Evolutionary conservation across 1,140 invertebrate genomes (phyloP).

Genomic region (Bactericera cockerelli): DNA sequence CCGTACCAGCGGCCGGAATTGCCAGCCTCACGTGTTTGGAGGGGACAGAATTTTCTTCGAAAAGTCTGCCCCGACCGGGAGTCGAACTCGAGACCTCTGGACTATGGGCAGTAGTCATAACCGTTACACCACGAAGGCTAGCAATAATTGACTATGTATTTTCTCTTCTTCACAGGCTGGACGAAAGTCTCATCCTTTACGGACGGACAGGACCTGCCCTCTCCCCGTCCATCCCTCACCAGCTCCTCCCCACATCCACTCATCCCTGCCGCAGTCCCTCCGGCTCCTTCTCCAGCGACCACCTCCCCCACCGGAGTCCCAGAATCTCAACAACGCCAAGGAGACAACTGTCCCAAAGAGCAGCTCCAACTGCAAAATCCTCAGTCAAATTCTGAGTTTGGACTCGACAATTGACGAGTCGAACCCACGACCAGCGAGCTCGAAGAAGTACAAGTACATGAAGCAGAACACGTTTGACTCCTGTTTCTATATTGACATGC

Average conservation of each 20-base stretch:
- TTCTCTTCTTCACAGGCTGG: conserved; percentile 33
- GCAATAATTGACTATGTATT: too few species aligned
- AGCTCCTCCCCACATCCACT: conserved; percentile 11
- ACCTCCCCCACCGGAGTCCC: not conserved
- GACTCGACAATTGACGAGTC: not conserved
- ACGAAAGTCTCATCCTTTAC: conserved; percentile 33
- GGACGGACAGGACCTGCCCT: conserved; percentile 19
- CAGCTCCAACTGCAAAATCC: not conserved
- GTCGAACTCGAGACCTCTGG: too few species aligned
- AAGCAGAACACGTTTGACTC: conserved; percentile 3
- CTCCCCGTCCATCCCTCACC: conserved; percentile 8
- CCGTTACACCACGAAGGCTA: too few species aligned
- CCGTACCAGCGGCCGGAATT: too few species aligned
- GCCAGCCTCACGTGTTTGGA: too few species aligned
- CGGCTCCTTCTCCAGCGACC: conserved; percentile 18
- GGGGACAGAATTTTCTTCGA: too few species aligned
- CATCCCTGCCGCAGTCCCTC: conserved; percentile 10
- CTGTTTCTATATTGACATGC: not conserved
- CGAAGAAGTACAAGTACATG: not conserved
- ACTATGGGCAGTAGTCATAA: too few species aligned
- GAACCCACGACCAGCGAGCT: too few species aligned
- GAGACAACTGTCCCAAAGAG: not conserved
- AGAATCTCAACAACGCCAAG: not conserved
- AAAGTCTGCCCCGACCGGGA: too few species aligned
- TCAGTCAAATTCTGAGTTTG: not conserved